Conservation (phyloP, 2,888 invertebrate species). For the Erynnis tages region DNA sequence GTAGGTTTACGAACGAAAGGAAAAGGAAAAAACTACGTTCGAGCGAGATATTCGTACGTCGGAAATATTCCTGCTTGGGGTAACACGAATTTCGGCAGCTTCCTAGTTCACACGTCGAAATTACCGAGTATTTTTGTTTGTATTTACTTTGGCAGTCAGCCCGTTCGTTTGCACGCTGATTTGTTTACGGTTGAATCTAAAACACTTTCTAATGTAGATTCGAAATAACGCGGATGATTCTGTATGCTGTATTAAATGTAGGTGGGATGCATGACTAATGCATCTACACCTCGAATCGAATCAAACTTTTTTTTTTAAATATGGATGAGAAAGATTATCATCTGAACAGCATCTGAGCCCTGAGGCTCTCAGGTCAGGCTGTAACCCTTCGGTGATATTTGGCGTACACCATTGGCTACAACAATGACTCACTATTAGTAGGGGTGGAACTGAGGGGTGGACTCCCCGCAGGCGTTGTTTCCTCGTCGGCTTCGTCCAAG, state of each 20-base stretch:
- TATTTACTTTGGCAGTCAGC: constrained; percentile 20
- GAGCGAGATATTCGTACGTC: not conserved
- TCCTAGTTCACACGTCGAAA: constrained; percentile 6
- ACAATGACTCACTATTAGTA: constrained; percentile 42
- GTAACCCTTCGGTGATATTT: too few relatives aligned
- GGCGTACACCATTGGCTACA: too few relatives aligned
- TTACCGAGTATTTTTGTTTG: constrained; percentile 2
- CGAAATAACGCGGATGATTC: too few relatives aligned
- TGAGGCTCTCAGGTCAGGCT: too few relatives aligned
- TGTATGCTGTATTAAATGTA: too few relatives aligned
- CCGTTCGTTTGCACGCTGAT: constrained; percentile 19
- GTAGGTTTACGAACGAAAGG: too few relatives aligned
- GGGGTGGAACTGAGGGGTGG: constrained; percentile 71
- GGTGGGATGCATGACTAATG: too few relatives aligned
- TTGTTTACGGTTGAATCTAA: constrained; percentile 15
- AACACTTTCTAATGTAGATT: constrained; percentile 8
- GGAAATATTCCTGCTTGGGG: not conserved
- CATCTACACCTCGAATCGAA: too few relatives aligned
- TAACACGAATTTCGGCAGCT: constrained; percentile 1
- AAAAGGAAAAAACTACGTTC: too few relatives aligned
- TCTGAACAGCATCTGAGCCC: too few relatives aligned
- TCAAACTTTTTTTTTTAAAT: too few relatives aligned
- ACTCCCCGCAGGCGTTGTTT: constrained; percentile 50
- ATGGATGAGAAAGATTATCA: too few relatives aligned
- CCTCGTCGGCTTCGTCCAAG: constrained; percentile 47